phyloP scores from a whole-genome alignment of 2,797 vertebrate species.

The Tachyglossus aculeatus region DNA sequence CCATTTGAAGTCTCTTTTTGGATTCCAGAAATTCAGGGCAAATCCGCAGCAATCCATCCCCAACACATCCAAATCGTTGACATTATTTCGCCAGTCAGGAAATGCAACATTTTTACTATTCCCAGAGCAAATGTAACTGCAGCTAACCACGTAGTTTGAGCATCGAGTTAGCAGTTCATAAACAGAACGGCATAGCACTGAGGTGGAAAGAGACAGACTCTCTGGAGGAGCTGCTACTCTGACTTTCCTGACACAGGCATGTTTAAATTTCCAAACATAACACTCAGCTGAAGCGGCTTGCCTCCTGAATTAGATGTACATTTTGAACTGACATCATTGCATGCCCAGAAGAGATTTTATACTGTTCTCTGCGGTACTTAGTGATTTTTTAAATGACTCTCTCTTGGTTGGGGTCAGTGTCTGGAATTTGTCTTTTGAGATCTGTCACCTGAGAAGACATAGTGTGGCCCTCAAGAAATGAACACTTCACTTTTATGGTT shows the following conservation, averaged over 20 bases:
- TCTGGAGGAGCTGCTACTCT: rapidly evolving
- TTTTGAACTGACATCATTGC: not conserved
- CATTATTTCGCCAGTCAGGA: not conserved
- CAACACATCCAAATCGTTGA: not conserved
- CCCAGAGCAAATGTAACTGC: not conserved
- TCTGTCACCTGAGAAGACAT: conserved; percentile 8
- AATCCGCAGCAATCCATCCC: not conserved
- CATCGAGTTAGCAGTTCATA: not conserved
- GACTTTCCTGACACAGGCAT: not conserved
- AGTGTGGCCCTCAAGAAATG: conserved; percentile 3
- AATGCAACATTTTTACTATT: not conserved
- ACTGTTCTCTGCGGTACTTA: not conserved
- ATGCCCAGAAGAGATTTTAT: not conserved
- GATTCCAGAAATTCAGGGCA: not conserved
- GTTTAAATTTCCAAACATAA: not conserved
- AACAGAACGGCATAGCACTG: not conserved
- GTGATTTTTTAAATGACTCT: not conserved
- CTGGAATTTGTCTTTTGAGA: conserved; percentile 37
- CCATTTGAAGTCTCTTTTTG: not conserved
- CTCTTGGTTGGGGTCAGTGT: not conserved
- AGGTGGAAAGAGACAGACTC: no score
- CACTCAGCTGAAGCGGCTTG: not conserved
- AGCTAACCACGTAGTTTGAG: not conserved
- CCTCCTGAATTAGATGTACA: not conserved
- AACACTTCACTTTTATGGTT: conserved; percentile 22